phyloP scores from a whole-genome alignment of 2,888 invertebrate species.

The Oscheius sp. region DNA sequence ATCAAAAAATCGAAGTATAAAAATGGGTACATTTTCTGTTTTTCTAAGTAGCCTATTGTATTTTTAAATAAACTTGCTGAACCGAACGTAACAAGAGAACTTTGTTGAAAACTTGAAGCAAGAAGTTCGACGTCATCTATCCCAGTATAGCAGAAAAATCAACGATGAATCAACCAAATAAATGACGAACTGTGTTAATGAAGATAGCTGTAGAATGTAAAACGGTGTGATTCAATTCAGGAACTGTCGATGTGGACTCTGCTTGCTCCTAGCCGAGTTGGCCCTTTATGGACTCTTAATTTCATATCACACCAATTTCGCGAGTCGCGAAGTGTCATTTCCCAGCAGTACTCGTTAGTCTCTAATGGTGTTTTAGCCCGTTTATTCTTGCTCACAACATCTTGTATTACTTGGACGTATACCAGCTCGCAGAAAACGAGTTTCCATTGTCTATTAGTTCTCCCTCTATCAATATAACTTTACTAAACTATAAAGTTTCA shows the following conservation, averaged over 20 bases:
- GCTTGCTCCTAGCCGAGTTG: constrained; percentile 20
- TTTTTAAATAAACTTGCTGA: too few species aligned
- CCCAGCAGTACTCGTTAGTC: constrained; percentile 13
- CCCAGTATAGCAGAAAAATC: too few species aligned
- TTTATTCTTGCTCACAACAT: too few species aligned
- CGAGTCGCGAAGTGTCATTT: constrained; percentile 27
- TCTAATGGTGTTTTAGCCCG: too few species aligned
- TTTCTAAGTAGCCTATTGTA: too few species aligned
- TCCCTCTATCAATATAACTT: background rate
- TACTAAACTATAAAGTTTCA: background rate
- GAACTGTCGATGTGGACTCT: constrained; percentile 22
- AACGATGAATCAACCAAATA: background rate
- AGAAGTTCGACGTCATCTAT: too few species aligned
- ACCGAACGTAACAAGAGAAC: too few species aligned
- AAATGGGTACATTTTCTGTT: too few species aligned
- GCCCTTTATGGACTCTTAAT: constrained; percentile 27
- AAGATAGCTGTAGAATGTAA: background rate
- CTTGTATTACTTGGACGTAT: background rate
- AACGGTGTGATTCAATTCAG: constrained; percentile 7
- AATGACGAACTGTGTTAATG: background rate
- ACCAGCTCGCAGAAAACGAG: background rate
- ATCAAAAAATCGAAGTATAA: too few species aligned
- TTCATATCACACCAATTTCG: constrained; percentile 28
- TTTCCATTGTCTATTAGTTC: background rate
- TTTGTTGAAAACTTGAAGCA: too few species aligned